These are phyloP conservation scores for Vanessa tameamea DNA, from an alignment of 1,140 invertebrate species.

Conservation along the genomic window DNA sequence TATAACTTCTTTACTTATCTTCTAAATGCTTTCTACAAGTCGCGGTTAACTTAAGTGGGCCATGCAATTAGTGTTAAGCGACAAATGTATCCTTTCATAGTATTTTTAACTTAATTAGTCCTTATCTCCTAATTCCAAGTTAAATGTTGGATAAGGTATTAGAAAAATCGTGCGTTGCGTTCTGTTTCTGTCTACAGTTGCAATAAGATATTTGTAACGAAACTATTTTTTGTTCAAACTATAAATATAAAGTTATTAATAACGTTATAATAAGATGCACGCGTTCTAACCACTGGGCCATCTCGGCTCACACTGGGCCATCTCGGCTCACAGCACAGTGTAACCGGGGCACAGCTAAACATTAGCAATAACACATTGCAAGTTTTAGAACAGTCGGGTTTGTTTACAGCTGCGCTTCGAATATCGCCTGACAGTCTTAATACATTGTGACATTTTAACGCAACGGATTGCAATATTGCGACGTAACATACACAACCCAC, in stretches of 20 bases:
- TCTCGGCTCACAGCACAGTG: too few species aligned
- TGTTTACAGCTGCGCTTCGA: conserved; percentile 8
- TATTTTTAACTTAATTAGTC: conserved; percentile 6
- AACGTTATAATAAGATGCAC: too few species aligned
- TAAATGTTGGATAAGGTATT: background rate
- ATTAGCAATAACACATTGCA: background rate
- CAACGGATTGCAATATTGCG: background rate
- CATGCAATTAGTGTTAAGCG: conserved; percentile 19
- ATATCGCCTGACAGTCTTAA: conserved; percentile 4
- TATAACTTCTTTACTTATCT: background rate
- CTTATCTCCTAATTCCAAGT: background rate
- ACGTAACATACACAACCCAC: background rate
- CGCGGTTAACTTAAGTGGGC: conserved; percentile 1
- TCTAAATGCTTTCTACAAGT: conserved; percentile 24
- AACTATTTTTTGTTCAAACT: too few species aligned
- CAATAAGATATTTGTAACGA: too few species aligned
- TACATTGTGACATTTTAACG: background rate
- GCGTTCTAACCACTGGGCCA: too few species aligned
- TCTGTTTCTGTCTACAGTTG: background rate
- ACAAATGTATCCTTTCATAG: conserved; percentile 5
- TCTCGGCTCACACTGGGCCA: too few species aligned
- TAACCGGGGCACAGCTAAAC: too few species aligned
- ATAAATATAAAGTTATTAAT: too few species aligned
- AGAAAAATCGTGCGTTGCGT: background rate
- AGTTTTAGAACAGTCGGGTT: background rate